Percentiles rank a stretch among this genome's conserved stretches.
These are phyloP conservation scores for Actias luna DNA, from an alignment of 2,888 invertebrate species.

Conservation along the genomic window DNA sequence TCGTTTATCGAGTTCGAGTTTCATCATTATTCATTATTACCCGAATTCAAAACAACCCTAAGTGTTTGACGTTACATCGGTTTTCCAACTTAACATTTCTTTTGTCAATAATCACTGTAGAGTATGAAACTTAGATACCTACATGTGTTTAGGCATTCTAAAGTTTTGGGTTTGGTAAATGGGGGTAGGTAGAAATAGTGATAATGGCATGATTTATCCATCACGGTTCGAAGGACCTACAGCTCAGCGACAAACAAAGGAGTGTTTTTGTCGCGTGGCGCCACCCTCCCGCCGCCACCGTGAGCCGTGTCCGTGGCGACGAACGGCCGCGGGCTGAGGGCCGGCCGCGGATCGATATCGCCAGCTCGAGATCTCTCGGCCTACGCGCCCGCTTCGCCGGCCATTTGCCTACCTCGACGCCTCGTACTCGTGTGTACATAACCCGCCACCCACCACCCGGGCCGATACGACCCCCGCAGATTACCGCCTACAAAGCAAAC, in stretches of 20 bases:
- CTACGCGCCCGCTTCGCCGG: slow-evolving; percentile 77
- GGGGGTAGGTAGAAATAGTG: slow-evolving; percentile 1
- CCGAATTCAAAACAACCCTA: background rate
- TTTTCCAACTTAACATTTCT: background rate
- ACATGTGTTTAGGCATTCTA: background rate
- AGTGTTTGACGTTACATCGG: background rate
- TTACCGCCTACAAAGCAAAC: slow-evolving; percentile 82
- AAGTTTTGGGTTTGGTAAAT: background rate
- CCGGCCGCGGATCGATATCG: slow-evolving; percentile 77
- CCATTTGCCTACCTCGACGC: slow-evolving; percentile 82
- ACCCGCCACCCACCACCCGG: slow-evolving; percentile 73
- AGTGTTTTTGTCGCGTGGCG: slow-evolving; percentile 76
- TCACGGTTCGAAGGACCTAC: slow-evolving; percentile 3
- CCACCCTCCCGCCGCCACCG: slow-evolving; percentile 66
- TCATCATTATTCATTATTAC: background rate
- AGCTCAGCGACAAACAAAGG: slow-evolving; percentile 70
- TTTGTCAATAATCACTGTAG: background rate
- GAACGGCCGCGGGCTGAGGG: slow-evolving; percentile 53
- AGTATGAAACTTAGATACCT: background rate
- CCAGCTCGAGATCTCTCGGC: slow-evolving; percentile 73
- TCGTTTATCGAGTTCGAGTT: background rate
- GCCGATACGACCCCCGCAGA: slow-evolving; percentile 75
- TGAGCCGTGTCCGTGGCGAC: slow-evolving; percentile 70
- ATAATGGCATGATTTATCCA: slow-evolving; percentile 1
- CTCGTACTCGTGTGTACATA: slow-evolving; percentile 80